A percentile compares a stretch with the other conserved stretches of the same genome.
phyloP scores from a whole-genome alignment of 1,140 invertebrate species.

The Anagrus nilaparvatae region DNA sequence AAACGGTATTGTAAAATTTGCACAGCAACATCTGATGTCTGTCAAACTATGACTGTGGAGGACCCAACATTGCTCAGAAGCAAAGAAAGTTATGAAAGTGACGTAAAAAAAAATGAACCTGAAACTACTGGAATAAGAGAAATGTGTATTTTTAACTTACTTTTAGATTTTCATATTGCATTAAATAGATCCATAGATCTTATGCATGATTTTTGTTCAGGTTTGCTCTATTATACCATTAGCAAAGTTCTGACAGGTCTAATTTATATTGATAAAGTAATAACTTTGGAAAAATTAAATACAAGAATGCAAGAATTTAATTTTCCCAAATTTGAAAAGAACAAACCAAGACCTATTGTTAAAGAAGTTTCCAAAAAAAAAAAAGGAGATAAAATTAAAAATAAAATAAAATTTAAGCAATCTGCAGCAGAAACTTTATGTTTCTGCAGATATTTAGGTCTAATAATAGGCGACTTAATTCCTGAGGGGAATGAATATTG shows the following conservation, averaged over 20 bases:
- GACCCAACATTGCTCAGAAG: slow-evolving; percentile 13
- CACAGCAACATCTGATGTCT: slow-evolving; percentile 8
- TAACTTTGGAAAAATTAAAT: too few relatives aligned
- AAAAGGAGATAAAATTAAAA: slow-evolving; percentile 7
- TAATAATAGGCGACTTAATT: slow-evolving; percentile 16
- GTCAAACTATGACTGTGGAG: slow-evolving; percentile 9
- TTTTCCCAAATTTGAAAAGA: too few relatives aligned
- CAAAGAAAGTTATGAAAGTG: slow-evolving; percentile 13
- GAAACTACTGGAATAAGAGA: slow-evolving; percentile 26
- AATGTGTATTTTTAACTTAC: slow-evolving; percentile 27
- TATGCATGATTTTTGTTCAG: too few relatives aligned
- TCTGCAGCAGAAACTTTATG: slow-evolving; percentile 13
- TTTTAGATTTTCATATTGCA: slow-evolving; percentile 30
- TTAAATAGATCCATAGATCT: slow-evolving; percentile 27
- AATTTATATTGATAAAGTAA: too few relatives aligned
- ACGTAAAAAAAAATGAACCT: slow-evolving; percentile 9
- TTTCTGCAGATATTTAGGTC: slow-evolving; percentile 11
- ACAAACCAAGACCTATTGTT: slow-evolving; percentile 11
- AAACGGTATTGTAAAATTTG: slow-evolving; percentile 17
- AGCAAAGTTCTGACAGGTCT: too few relatives aligned
- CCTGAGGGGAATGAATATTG: slow-evolving; percentile 12
- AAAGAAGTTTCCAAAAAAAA: too few relatives aligned
- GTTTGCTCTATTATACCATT: too few relatives aligned
- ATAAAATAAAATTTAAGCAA: slow-evolving; percentile 12
- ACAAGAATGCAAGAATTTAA: too few relatives aligned